Percentiles rank a stretch among this genome's conserved stretches.
These are phyloP conservation scores for Campylorhamphus procurvoides DNA, from an alignment of 2,113 vertebrate genomes.

Conservation along the genomic window DNA sequence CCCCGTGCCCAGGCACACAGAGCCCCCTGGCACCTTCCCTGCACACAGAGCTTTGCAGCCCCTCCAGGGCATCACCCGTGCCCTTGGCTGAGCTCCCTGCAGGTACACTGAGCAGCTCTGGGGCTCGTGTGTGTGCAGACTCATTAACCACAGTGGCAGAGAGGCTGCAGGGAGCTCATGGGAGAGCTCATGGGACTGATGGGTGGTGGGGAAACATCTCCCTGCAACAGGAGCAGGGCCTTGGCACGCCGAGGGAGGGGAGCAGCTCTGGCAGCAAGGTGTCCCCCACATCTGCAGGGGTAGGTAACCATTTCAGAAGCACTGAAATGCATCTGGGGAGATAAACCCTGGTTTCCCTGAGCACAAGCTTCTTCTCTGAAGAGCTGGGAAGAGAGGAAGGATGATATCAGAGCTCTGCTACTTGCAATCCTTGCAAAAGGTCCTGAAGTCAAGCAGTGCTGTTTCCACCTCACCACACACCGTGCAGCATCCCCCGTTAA, in stretches of 20 bases:
- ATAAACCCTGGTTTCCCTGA: background rate
- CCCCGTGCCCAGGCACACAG: rapidly evolving
- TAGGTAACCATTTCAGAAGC: background rate
- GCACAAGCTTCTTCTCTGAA: background rate
- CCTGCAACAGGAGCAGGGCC: background rate
- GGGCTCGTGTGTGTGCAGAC: background rate
- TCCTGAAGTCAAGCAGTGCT: background rate
- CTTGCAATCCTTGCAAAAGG: background rate
- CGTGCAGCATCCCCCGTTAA: background rate
- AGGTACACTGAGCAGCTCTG: background rate
- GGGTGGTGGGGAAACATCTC: rapidly evolving
- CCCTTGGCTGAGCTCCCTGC: background rate
- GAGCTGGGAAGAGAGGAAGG: background rate
- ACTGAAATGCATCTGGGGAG: background rate
- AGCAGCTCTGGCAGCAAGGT: background rate
- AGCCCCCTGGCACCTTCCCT: background rate
- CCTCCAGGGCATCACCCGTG: background rate
- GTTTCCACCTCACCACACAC: background rate
- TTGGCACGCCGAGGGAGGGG: background rate
- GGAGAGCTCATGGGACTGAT: rapidly evolving
- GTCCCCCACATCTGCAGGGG: background rate
- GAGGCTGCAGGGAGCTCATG: background rate
- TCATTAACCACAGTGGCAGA: background rate
- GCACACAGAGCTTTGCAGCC: background rate
- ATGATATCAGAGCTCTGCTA: background rate